Conservation (phyloP, 2,113 vertebrate genomes). For the Rhombomys opimus region DNA sequence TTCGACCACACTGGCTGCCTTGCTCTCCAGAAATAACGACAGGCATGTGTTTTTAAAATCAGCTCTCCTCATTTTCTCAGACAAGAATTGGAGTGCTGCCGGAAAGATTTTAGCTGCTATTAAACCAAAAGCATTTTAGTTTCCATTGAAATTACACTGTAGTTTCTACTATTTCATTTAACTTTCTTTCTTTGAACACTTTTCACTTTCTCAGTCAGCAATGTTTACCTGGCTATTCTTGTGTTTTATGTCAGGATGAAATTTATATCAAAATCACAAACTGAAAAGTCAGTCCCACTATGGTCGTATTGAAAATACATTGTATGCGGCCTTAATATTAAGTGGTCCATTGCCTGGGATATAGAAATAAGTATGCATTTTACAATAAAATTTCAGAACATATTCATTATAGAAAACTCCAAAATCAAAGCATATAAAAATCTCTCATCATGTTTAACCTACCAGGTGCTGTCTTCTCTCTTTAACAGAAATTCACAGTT, state of each 20-base stretch:
- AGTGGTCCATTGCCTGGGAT: not conserved
- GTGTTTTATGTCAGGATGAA: constrained; percentile 56
- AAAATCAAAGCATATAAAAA: constrained; percentile 10
- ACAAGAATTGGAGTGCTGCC: constrained; percentile 42
- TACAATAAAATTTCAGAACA: not conserved
- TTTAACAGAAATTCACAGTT: not conserved
- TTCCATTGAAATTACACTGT: constrained; percentile 66
- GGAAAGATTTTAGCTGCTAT: constrained; percentile 69
- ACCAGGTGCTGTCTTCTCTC: not conserved
- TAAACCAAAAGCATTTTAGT: constrained; percentile 72
- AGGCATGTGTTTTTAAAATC: constrained; percentile 82
- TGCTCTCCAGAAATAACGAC: constrained; percentile 75
- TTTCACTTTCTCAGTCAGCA: constrained; percentile 57
- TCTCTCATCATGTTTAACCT: not conserved
- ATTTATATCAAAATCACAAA: constrained; percentile 57
- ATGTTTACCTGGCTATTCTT: constrained; percentile 49
- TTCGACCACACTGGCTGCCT: constrained; percentile 70
- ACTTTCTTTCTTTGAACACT: constrained; percentile 62
- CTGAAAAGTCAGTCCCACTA: constrained; percentile 12
- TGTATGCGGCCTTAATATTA: constrained; percentile 44
- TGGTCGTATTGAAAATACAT: not conserved
- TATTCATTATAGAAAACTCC: constrained; percentile 20
- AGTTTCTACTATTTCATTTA: constrained; percentile 71
- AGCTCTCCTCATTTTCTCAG: constrained; percentile 68
- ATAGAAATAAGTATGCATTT: not conserved